Conservation (phyloP, 2,113 vertebrate genomes). For the Nothobranchius kuhntae region DNA sequence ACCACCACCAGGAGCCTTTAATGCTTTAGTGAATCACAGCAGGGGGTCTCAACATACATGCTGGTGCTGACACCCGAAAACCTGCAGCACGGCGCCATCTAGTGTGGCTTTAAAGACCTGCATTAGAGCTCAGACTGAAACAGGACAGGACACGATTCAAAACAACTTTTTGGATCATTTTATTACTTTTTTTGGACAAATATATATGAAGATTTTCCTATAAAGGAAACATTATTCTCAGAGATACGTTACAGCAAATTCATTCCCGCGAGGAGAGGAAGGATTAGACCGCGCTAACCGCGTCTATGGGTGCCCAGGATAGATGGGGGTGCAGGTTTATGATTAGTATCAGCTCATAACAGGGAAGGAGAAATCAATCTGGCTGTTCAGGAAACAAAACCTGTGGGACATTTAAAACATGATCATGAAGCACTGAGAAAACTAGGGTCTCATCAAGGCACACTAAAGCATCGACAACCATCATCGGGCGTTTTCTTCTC, state of each 20-base stretch:
- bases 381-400: slow-evolving; percentile 48
- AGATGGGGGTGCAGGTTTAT: slow-evolving; percentile 57
- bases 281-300: slow-evolving; percentile 64
- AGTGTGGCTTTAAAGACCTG: slow-evolving; percentile 26
- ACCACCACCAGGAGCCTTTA: too few species aligned
- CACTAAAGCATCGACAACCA: slow-evolving; percentile 76
- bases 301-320: slow-evolving; percentile 71
- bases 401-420: slow-evolving; percentile 65
- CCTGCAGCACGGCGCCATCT: slow-evolving; percentile 56
- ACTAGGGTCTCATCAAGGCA: slow-evolving; percentile 81
- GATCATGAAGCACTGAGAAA: slow-evolving; percentile 56
- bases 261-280: slow-evolving; percentile 73
- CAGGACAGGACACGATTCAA: slow-evolving; percentile 1
- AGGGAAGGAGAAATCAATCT: slow-evolving; percentile 44
- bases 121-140: neutral
- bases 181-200: slow-evolving; percentile 85
- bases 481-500: slow-evolving; percentile 60
- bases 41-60: too few species aligned
- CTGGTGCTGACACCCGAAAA: too few species aligned
- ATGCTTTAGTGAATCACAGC: too few species aligned
- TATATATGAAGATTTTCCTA: slow-evolving; percentile 81
- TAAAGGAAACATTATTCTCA: slow-evolving; percentile 75
- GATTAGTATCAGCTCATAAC: slow-evolving; percentile 50
- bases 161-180: slow-evolving; percentile 71
- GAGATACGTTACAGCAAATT: slow-evolving; percentile 79